Percentiles rank a stretch among this genome's conserved stretches.
These are phyloP conservation scores for Sarcophaga caerulescens DNA, from an alignment of 2,888 invertebrate genomes.

Conservation along the genomic window DNA sequence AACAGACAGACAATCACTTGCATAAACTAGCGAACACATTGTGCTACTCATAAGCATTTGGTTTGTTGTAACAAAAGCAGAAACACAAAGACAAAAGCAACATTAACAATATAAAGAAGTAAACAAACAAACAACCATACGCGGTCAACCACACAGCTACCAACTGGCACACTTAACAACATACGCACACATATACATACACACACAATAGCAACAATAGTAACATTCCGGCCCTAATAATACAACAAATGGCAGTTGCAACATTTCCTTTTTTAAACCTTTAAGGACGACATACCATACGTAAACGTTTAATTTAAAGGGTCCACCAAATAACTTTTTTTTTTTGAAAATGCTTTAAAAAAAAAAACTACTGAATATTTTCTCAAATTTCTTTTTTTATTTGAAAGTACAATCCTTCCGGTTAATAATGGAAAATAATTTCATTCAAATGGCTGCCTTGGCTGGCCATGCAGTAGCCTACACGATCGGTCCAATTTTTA, in stretches of 20 bases:
- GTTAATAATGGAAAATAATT: no score
- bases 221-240: background rate
- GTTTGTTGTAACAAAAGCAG: background rate
- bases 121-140: conserved; percentile 69
- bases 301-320: no score
- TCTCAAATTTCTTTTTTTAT: no score
- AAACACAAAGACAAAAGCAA: conserved; percentile 14
- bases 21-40: no score
- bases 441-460: no score
- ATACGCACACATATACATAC: background rate
- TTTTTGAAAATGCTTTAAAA: no score
- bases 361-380: no score
- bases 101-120: conserved; percentile 25
- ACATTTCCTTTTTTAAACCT: conserved; percentile 21
- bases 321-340: no score
- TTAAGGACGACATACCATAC: background rate
- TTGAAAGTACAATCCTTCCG: no score
- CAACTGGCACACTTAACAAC: background rate
- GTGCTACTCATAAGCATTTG: conserved; percentile 31
- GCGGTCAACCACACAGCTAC: conserved; percentile 66
- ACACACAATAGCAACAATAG: conserved; percentile 9
- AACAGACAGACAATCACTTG: no score
- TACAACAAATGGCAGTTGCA: background rate
- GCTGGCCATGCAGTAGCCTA: no score
- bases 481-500: no score